These are phyloP conservation scores for Apamea monoglypha DNA, from an alignment of 2,888 invertebrate species.

Conservation along the genomic window DNA sequence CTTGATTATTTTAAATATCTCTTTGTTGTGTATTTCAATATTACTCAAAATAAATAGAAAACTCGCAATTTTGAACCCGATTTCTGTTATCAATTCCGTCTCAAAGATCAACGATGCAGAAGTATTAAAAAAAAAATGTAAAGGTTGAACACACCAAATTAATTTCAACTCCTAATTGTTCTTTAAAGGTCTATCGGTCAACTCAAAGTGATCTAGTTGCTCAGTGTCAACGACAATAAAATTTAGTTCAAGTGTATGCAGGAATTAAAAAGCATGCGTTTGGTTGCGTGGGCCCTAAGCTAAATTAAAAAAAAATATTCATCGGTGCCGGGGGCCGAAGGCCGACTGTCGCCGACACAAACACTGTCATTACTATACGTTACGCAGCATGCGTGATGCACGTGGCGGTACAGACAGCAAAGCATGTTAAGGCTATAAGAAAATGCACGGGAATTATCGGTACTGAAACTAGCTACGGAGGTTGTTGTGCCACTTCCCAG, in stretches of 20 bases:
- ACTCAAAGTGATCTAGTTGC: conserved; percentile 53
- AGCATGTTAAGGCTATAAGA: conserved; percentile 17
- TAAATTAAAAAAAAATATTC: conserved; percentile 72
- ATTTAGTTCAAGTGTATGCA: conserved; percentile 68
- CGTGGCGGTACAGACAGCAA: conserved; percentile 79
- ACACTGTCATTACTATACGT: conserved; percentile 77
- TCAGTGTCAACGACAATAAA: conserved; percentile 62
- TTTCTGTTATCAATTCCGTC: not conserved
- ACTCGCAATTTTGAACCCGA: not conserved
- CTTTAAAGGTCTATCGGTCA: conserved; percentile 59
- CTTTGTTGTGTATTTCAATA: conserved; percentile 62
- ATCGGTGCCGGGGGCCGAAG: conserved; percentile 72
- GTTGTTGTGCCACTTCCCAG: not conserved
- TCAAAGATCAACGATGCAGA: not conserved
- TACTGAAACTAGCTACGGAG: not conserved
- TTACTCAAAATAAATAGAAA: conserved; percentile 13
- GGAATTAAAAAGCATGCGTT: conserved; percentile 56
- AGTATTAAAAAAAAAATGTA: not conserved
- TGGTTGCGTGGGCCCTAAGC: conserved; percentile 72
- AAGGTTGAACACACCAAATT: not conserved
- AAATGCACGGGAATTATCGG: not conserved
- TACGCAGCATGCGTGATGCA: conserved; percentile 83
- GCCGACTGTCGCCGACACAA: conserved; percentile 73
- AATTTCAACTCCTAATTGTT: conserved; percentile 39
- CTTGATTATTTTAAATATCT: conserved; percentile 71